Evolutionary conservation across 2,888 invertebrate species (phyloP).

Genomic region (Macrosoma leucophasiata): DNA sequence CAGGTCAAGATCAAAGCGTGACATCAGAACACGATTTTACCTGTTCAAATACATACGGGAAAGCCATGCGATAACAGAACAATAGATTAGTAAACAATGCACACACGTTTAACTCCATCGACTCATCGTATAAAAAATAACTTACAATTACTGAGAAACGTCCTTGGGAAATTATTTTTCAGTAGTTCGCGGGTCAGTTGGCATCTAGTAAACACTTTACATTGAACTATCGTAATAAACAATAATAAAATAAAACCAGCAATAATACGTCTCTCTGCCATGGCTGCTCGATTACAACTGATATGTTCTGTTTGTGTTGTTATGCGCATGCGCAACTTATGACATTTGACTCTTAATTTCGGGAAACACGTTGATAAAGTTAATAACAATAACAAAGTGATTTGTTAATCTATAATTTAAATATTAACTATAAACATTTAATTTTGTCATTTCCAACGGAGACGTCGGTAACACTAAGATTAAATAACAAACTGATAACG

Average conservation of each 20-base stretch:
- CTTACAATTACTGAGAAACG: slow-evolving; percentile 84
- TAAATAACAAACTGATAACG: no score
- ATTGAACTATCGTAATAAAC: slow-evolving; percentile 38
- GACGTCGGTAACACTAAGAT: no score
- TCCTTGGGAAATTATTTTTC: slow-evolving; percentile 77
- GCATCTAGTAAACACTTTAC: slow-evolving; percentile 80
- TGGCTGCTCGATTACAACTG: slow-evolving; percentile 42
- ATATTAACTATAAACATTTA: neutral
- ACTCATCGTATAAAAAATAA: slow-evolving; percentile 33
- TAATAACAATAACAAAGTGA: slow-evolving; percentile 1
- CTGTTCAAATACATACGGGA: no score
- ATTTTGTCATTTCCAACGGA: no score
- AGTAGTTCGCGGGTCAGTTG: slow-evolving; percentile 80
- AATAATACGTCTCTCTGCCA: slow-evolving; percentile 45
- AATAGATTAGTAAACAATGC: no score
- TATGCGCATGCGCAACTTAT: slow-evolving; percentile 44
- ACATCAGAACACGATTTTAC: no score
- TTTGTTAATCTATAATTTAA: slow-evolving; percentile 1
- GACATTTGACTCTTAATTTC: slow-evolving; percentile 22
- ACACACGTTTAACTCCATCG: no score
- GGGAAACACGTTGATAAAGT: slow-evolving; percentile 18
- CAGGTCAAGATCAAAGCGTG: no score
- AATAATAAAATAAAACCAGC: slow-evolving; percentile 34
- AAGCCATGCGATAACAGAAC: no score
- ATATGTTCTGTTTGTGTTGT: slow-evolving; percentile 28